Evolutionary conservation across 2,797 vertebrate species (phyloP), one percentile per base, ranked within the genome.

Genomic region (Megaceryle alcyon): DNA sequence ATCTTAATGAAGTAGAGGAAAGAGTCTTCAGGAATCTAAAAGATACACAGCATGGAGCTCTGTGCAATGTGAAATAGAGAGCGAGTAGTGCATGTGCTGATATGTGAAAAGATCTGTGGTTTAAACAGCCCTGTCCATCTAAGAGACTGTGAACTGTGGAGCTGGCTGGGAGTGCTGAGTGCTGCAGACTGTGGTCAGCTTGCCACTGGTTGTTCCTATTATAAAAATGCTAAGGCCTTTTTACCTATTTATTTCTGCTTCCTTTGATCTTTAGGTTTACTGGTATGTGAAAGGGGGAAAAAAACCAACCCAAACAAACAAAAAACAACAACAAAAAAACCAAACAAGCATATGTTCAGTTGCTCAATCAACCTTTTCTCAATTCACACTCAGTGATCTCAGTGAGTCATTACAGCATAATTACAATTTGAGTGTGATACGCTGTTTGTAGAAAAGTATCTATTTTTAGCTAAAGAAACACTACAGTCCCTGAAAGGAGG

Each of bases 401-500:
- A 46, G 87, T 70, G 92, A 97, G 87, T 97, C 94, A 93, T 97
- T 96, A 92, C 4, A 6, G 93, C 82, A 65, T 96, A 97, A 96
- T 97, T 97, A 95, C 76, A 70, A 81, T 92, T 95, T 86, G 73
- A 94, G 94, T 78, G 82, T 69, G 91, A 96, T 84, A 66, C 11
- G 60, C 83, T 94, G 48, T 97, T 96, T 91, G 88, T 96, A 93
- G 94, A 96, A 97, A 97, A 97, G 86, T 87, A 73, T 92, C 97
- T 90, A 65, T 96, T 96, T 97, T 97, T 94, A 93, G 96, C 70
- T 23, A 90, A 93, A 91, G 95, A 96, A 95, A 95, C 65, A 80
- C 86, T 90, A 72, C 64, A 59, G 73, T 92, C 57, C 63, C 84
- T 71, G 71, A 60, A 95, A 90, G 73, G 68, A 91, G 43, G 29